Evolutionary conservation across 2,888 invertebrate species (phyloP).

Genomic region (Gymnosoma rotundatum): DNA sequence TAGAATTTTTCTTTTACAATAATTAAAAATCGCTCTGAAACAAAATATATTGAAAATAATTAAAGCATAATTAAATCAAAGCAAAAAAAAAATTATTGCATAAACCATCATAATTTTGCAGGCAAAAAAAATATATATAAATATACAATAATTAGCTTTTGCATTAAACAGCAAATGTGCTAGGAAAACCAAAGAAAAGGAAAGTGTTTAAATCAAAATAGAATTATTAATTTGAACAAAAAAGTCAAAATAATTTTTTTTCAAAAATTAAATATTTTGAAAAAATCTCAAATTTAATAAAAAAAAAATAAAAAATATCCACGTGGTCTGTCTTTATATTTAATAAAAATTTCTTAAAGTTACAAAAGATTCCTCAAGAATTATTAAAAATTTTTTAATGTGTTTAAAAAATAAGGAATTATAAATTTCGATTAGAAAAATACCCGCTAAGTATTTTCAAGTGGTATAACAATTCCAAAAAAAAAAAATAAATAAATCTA

Average conservation of each 20-base stretch:
- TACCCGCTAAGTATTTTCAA: not conserved
- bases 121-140: not conserved
- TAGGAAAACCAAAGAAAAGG: not conserved
- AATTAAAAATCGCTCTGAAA: constrained; percentile 33
- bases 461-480: not conserved
- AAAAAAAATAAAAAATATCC: not conserved
- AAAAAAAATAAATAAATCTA: too few species aligned
- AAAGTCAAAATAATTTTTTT: too few species aligned
- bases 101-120: constrained; percentile 16
- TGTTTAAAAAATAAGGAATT: not conserved
- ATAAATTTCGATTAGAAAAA: too few species aligned
- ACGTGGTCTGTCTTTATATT: too few species aligned
- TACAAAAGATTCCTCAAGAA: not conserved
- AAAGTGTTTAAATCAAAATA: not conserved
- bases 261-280: not conserved
- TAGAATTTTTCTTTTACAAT: constrained; percentile 60
- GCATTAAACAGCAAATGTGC: not conserved
- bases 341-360: not conserved
- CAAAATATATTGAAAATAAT: constrained; percentile 1
- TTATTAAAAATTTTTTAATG: not conserved
- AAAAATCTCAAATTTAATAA: not conserved
- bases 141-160: constrained; percentile 12
- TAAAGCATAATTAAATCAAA: constrained; percentile 12
- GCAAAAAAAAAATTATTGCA: constrained; percentile 8
- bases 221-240: not conserved